phyloP scores from a whole-genome alignment of 2,797 vertebrate species.

The Somateria mollissima region DNA sequence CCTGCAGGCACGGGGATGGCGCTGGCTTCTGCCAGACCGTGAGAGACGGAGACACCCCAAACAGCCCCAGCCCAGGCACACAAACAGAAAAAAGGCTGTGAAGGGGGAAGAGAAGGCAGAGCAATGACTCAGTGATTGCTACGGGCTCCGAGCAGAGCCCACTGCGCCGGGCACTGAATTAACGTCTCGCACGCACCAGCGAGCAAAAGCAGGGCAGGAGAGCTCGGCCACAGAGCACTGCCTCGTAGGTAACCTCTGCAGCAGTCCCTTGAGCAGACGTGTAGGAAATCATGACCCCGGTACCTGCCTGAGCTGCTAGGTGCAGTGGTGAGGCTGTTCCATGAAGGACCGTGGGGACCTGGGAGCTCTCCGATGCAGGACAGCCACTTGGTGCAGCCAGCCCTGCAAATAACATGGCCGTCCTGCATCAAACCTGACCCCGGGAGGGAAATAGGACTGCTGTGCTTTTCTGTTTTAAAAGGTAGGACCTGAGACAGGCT shows the following conservation, averaged over 20 bases:
- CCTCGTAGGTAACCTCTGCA: rapidly evolving
- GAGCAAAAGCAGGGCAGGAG: not conserved
- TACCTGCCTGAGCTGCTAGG: rapidly evolving
- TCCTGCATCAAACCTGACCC: not conserved
- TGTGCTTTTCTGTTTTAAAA: not conserved
- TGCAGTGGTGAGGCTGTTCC: not conserved
- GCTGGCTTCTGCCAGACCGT: slow-evolving; percentile 50
- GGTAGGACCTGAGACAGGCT: not conserved
- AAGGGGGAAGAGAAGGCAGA: not conserved
- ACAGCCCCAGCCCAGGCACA: slow-evolving; percentile 45
- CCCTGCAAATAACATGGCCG: rapidly evolving
- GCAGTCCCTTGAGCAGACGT: rapidly evolving
- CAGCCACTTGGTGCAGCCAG: not conserved
- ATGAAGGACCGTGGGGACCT: not conserved
- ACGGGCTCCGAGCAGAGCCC: not conserved
- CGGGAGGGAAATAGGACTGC: not conserved
- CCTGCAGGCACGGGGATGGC: not conserved
- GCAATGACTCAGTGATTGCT: slow-evolving; percentile 67
- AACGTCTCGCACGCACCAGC: rapidly evolving
- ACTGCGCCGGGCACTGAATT: not conserved
- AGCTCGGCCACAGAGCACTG: rapidly evolving
- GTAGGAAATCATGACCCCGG: rapidly evolving
- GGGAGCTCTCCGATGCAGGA: not conserved
- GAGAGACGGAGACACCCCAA: slow-evolving; percentile 2
- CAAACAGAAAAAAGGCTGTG: not conserved